Base-by-base conservation (phyloP, 1,140 invertebrate genomes). In the Pygmarrhopalites habei region DNA sequence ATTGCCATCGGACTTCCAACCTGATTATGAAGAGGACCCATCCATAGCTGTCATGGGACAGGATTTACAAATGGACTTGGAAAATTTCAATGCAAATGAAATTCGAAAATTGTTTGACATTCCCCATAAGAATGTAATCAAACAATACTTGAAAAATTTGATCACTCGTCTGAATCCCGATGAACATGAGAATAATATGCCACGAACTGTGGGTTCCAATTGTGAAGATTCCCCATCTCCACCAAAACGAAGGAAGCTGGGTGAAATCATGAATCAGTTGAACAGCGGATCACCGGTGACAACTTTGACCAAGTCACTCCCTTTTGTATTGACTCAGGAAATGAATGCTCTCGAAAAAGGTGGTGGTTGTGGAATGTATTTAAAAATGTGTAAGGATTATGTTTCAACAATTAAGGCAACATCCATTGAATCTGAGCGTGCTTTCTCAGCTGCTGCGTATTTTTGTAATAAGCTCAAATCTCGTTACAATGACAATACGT, bases 381-480 rank as follows among this genome's bases (percentile, higher is more conserved):
- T 64, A 1, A 12, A 58, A 29, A 39, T 19, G 26, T 23, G 12
- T n/a, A 58, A 21, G 19, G 15, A 49, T n/a, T 12, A 30, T 14
- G 12, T 64, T 17, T 1, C n/a, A 21, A 59, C 29, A 2, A 58
- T 64, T 3, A 41, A 29, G 25, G 55, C 62, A 39, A 58, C 62
- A 15, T 23, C 14, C 3, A 56, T 64, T 1, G 62, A 64, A 26
- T 59, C 62, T 19, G 56, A 64, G 35, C 26, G 62, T 5, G 62
- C 56, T 7, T 64, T 64, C 28, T 58, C 56, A 28, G 17, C 56
- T 10, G 29, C 44, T 17, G 56, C 43, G 7, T 58, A 58, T 52
- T 47, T 64, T 21, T 64, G 62, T 26, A 64, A 26, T 2, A 64
- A 64, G 52, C 25, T 64, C 10, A 19, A 46, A 28, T 39, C 28